Percentiles rank a stretch among this genome's conserved stretches.
phyloP scores from a whole-genome alignment of 2,113 vertebrate genomes.

The Cichladusa arquata region DNA sequence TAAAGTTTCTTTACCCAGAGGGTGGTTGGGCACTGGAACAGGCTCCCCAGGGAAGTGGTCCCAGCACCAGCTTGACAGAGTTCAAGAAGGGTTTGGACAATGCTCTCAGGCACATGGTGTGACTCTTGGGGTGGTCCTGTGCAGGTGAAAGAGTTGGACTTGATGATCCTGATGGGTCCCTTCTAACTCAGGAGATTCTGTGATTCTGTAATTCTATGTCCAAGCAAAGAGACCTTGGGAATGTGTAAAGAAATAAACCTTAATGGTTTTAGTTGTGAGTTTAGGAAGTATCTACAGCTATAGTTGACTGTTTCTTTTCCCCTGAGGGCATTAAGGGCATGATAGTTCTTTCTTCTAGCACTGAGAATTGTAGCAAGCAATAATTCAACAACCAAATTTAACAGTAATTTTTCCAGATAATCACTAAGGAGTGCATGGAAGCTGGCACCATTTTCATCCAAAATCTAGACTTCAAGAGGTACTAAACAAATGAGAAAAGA shows the following conservation, averaged over 20 bases:
- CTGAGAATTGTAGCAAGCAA: neutral
- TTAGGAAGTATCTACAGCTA: neutral
- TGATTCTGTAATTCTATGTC: neutral
- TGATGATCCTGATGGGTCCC: neutral
- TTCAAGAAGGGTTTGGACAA: neutral
- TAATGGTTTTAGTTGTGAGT: neutral
- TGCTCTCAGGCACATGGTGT: neutral
- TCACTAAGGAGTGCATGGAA: neutral
- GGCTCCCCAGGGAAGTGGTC: neutral
- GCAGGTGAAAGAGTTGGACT: neutral
- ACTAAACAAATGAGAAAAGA: neutral
- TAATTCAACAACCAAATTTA: neutral
- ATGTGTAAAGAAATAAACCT: neutral
- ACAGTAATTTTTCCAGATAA: neutral
- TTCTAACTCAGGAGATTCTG: neutral
- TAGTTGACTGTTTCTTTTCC: neutral
- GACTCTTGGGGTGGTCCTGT: neutral
- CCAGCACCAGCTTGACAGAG: neutral
- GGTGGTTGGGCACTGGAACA: rapidly evolving
- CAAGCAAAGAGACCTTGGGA: neutral
- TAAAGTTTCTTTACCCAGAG: neutral
- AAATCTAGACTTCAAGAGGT: neutral
- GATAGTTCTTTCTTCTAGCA: neutral
- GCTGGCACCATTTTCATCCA: neutral
- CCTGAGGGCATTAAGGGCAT: neutral